Evolutionary conservation across 2,797 vertebrate species (phyloP), one percentile per base, ranked within the genome.

Genomic region (Onychomys torridus): DNA sequence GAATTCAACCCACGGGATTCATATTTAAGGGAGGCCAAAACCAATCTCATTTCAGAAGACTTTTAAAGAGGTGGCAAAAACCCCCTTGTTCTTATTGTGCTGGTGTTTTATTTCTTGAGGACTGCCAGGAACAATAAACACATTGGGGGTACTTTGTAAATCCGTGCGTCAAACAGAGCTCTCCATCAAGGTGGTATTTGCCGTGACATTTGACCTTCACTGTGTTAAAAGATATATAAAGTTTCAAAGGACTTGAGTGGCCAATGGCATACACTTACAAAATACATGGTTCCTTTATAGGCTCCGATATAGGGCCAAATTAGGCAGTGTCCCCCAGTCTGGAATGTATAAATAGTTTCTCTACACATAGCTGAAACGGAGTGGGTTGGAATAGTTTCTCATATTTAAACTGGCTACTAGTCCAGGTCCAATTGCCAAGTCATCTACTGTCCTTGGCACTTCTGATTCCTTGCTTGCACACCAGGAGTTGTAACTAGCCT

Each of bases 171-270:
- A 79, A 21, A 96, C 81, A 96, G 95, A 96, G 75, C 95, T 90
- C 89, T 93, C 65, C 91, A 89, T 91, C 87, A 79, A 88, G 49
- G 13, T 85, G 43, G 92, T 89, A 92, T 90, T 93, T 93, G 90
- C 85, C 89, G 29, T 77, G 85, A 91, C 96, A 92, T 92, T 94
- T 96, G 82, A 81, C 92, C 90, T 94, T 67, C 69, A 16, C 79
- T 96, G 23, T 96, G 87, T 94, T 83, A 92, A 96, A 95, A 97
- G 94, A 43, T 95, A 75, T 21, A 85, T 92, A 90, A 95, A 97
- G 82, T 97, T 96, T 96, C 96, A 97, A 96, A 90, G 95, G 71
- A 91, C 46, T 95, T 97, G 92, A 91, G 88, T 83, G 96, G 81
- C 71, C 90, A 95, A 96, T 93, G 96, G 89, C 59, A 96, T 91